phyloP scores from a whole-genome alignment of 2,113 vertebrate genomes.

The Riparia riparia region DNA sequence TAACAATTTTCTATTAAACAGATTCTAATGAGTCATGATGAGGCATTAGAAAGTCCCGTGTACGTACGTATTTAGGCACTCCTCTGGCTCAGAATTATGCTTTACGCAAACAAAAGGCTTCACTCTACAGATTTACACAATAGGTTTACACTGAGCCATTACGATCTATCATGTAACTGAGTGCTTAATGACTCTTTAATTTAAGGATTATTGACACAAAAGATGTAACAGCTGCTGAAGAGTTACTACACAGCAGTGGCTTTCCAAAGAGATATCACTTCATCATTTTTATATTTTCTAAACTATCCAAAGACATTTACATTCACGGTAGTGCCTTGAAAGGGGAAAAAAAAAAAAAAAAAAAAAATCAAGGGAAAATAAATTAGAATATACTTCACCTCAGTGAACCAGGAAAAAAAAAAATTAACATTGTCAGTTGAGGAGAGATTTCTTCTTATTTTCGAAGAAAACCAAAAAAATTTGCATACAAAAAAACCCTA shows the following conservation, averaged over 20 bases:
- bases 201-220: constrained; percentile 69
- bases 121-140: constrained; percentile 65
- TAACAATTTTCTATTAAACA: neutral
- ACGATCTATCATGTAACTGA: constrained; percentile 53
- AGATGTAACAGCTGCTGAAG: constrained; percentile 71
- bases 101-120: constrained; percentile 30
- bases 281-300: constrained; percentile 60
- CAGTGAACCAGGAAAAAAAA: neutral
- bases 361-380: constrained; percentile 49
- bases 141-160: constrained; percentile 63
- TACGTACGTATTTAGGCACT: neutral
- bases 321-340: constrained; percentile 37
- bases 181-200: constrained; percentile 72
- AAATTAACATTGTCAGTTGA: neutral
- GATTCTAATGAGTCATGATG: neutral
- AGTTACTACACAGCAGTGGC: constrained; percentile 70
- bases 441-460: neutral
- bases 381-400: constrained; percentile 67
- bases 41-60: neutral
- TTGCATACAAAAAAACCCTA: too few relatives aligned
- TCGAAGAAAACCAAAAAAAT: too few relatives aligned
- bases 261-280: constrained; percentile 65
- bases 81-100: neutral
- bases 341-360: neutral
- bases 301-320: neutral